A percentile compares a stretch with the other conserved stretches of the same genome.
These are phyloP conservation scores for Zelostemma sp. DNA, from an alignment of 1,140 invertebrate species.

Conservation along the genomic window DNA sequence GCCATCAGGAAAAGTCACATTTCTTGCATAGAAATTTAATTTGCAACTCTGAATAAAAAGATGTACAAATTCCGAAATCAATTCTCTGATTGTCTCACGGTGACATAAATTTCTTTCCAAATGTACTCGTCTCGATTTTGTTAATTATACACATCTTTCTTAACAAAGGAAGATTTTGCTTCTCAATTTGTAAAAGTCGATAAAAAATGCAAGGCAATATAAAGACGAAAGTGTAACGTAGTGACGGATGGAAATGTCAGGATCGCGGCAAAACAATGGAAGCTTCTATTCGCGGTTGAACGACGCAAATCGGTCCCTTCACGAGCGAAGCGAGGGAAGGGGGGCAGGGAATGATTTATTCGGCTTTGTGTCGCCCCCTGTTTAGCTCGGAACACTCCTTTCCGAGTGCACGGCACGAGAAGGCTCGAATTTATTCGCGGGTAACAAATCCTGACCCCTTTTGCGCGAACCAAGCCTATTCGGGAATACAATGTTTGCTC, in stretches of 20 bases:
- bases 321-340: background rate
- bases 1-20: no score
- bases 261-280: slow-evolving; percentile 6
- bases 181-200: background rate
- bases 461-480: background rate
- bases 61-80: no score
- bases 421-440: background rate
- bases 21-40: no score
- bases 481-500: background rate
- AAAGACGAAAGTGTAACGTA: background rate
- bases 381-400: slow-evolving; percentile 1
- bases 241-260: background rate
- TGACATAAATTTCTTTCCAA: no score
- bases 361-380: background rate
- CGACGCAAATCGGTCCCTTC: background rate
- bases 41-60: no score
- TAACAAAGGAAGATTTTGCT: background rate
- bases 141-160: no score
- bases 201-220: no score
- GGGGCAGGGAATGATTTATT: background rate
- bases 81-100: no score
- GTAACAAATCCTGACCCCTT: no score
- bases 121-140: no score
- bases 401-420: background rate
- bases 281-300: background rate